Evolutionary conservation across 2,113 vertebrate species (phyloP).

Genomic region (Bufo gargarizans): DNA sequence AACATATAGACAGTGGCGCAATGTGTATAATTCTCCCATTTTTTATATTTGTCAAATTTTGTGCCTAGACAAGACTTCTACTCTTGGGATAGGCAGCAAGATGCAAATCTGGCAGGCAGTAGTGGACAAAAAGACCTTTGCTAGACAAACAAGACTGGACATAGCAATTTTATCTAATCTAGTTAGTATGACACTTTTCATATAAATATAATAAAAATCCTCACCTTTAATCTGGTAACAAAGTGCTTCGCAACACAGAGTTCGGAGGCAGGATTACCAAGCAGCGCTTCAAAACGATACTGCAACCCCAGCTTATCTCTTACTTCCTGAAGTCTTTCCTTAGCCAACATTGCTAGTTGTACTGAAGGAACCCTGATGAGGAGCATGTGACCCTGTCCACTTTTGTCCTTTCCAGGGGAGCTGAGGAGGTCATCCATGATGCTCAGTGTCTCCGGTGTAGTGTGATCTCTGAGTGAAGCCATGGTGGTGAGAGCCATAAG

Average conservation of each 20-base stretch:
- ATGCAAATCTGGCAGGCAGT: no score
- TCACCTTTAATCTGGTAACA: conserved; percentile 84
- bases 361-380: conserved; percentile 92
- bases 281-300: conserved; percentile 91
- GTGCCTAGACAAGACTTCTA: no score
- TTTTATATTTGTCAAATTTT: no score
- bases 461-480: conserved; percentile 88
- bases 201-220: conserved; percentile 41
- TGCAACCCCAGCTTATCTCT: conserved; percentile 92
- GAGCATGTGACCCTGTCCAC: conserved; percentile 92
- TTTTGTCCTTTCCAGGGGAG: conserved; percentile 80
- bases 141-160: no score
- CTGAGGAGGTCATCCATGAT: conserved; percentile 94
- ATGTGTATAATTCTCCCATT: no score
- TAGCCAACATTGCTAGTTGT: conserved; percentile 94
- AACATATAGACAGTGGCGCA: no score
- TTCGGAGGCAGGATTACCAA: conserved; percentile 87
- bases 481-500: conserved; percentile 94
- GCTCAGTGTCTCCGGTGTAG: conserved; percentile 92
- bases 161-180: no score
- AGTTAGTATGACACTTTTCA: no score
- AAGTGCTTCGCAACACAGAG: conserved; percentile 84
- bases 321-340: conserved; percentile 90
- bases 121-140: no score
- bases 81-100: no score